Evolutionary conservation across 2,888 invertebrate genomes (phyloP), one percentile per base, ranked within the genome.

Genomic region (Junonia oenone): DNA sequence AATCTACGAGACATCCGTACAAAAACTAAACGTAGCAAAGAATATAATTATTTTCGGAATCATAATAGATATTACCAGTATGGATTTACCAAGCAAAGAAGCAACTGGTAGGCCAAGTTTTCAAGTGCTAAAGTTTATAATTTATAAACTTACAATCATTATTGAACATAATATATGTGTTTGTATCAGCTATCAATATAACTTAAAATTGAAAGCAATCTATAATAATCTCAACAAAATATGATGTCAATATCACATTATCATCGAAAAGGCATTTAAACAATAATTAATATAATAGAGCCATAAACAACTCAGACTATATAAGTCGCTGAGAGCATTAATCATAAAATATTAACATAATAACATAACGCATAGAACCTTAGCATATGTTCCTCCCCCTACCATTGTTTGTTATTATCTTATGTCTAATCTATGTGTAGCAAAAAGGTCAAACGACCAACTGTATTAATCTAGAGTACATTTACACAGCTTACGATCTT

Each of bases 401-500:
- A 59, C 76, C 62, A 81, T 81, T 81, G 81, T 81, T 19, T 40
- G 68, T 55, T 56, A 61, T 67, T 72, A 75, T 77, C 75, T 71
- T 63, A 63, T 68, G 63, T 65, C 63, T 63, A 52, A 69, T 76
- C 68, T 66, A 45, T 51, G 63, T 47, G 31, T 38, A 33, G 51
- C 17, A 63, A 65, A 66, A 66, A 68, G 72, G 69, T 69, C 71
- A 63, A 52, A 63, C 48, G 15, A 58, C 57, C 66, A 63, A 68
- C 68, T 60, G 68, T 71, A 71, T 69, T 71, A 68, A 72, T 65
- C 71, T 59, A n/a, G n/a, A n/a, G n/a, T n/a, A n/a, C n/a, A n/a
- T n/a, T n/a, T n/a, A n/a, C n/a, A n/a, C n/a, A n/a, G n/a, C n/a
- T n/a, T n/a, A n/a, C n/a, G n/a, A n/a, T n/a, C n/a, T n/a, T n/a